Base-by-base conservation (phyloP, 2,797 vertebrate species). In the Parauchenoglanis ngamensis region DNA sequence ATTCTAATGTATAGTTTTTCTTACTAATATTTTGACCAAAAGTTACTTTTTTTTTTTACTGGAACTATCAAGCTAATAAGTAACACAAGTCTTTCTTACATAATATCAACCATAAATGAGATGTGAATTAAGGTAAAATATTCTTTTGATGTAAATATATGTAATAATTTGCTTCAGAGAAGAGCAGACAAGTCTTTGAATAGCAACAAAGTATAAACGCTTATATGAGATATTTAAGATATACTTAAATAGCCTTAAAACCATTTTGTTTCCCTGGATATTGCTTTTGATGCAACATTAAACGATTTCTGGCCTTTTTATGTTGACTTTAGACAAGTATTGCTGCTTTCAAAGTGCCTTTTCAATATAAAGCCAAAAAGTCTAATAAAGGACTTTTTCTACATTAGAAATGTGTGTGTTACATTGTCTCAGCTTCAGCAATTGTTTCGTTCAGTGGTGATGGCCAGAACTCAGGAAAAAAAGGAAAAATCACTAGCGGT, bases 311-410 rank as follows among this genome's bases (percentile, higher is more conserved):
- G 65, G 46, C 56, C 49, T 81, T 78, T 87, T 52, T 73, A 87
- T 57, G 25, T 35, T 75, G 75, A 56, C 25, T 67, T 80, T 15
- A 68, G 57, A 56, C 23, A 21, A 61, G 40, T 80, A 59, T 46
- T 84, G 83, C 77, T 81, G 82, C 83, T 90, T 88, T 92, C 85
- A 91, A 89, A 92, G 94, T 94, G 93, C 93, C 93, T 94, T 94
- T 92, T 91, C 85, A 88, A 85, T 10, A 83, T 35, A 65, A 40
- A 70, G 31, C 65, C 59, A n/a, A n/a, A 52, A 84, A 65, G 63
- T 84, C 59, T 73, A 94, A 95, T 95, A 94, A 95, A 95, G 72
- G 78, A 92, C 93, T 90, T 85, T 88, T 90, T 93, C 85, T 86
- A 92, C 68, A 81, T 67, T 75, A 54, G n/a, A 79, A 76, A 80